Evolutionary conservation across 37 sponge, comb jelly and placozoan genomes (phyloP).

Genomic region (Petrosia ficiformis): DNA sequence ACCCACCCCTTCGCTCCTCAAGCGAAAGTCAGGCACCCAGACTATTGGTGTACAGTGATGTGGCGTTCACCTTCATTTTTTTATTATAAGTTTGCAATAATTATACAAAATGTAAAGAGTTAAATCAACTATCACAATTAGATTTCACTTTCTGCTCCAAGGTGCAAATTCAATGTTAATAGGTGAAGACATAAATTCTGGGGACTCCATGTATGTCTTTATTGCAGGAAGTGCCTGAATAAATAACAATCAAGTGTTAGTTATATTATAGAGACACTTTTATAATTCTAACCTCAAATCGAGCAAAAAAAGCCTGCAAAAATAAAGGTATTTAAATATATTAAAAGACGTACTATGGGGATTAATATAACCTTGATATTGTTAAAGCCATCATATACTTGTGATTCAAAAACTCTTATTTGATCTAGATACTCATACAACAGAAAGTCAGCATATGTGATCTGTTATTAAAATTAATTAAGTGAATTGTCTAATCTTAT

Average conservation of each 20-base stretch:
- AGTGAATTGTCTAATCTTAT: too few relatives aligned
- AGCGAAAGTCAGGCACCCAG: too few relatives aligned
- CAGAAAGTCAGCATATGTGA: constrained; percentile 75
- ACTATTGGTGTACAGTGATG: too few relatives aligned
- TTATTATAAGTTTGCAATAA: too few relatives aligned
- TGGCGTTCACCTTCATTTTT: too few relatives aligned
- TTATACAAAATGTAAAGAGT: too few relatives aligned
- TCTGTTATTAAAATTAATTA: constrained; percentile 27
- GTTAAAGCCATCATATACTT: constrained; percentile 41
- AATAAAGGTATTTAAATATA: neutral
- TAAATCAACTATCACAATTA: too few relatives aligned
- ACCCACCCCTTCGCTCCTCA: too few relatives aligned
- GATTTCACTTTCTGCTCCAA: too few relatives aligned
- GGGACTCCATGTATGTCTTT: constrained; percentile 79
- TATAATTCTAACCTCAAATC: constrained; percentile 40
- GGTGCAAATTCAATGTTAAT: constrained; percentile 53
- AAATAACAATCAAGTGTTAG: too few relatives aligned
- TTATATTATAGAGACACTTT: neutral
- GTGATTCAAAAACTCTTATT: constrained; percentile 48
- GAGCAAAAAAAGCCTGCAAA: constrained; percentile 42
- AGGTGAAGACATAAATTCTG: constrained; percentile 53
- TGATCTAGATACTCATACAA: constrained; percentile 79
- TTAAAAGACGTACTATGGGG: neutral
- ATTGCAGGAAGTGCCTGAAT: constrained; percentile 77
- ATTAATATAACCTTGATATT: constrained; percentile 46